phyloP scores from a whole-genome alignment of 2,888 invertebrate species.

The Trissonchulus latispiculum region DNA sequence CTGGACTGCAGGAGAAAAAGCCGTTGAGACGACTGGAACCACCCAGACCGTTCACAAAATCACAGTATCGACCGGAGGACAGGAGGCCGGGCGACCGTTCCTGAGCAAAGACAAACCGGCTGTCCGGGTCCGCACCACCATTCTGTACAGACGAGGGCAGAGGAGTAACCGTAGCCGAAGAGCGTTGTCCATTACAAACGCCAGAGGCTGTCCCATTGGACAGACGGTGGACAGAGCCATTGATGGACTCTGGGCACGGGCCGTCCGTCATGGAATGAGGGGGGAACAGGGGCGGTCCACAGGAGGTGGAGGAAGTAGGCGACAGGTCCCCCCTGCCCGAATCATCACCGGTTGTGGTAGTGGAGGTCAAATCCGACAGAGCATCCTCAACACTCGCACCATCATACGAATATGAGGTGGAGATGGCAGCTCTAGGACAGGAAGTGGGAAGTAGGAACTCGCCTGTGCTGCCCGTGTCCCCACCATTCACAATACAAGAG shows the following conservation, averaged over 20 bases:
- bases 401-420: neutral
- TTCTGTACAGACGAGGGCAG: neutral
- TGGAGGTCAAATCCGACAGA: neutral
- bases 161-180: neutral
- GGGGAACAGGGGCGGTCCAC: neutral
- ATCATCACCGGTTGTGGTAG: neutral
- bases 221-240: neutral
- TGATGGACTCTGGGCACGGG: neutral
- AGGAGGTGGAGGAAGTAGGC: neutral
- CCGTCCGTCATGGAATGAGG: too few relatives aligned
- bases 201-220: too few relatives aligned
- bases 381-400: too few relatives aligned
- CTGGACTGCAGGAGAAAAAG: neutral
- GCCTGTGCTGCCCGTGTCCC: too few relatives aligned
- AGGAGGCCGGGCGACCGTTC: too few relatives aligned
- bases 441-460: too few relatives aligned
- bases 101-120: neutral
- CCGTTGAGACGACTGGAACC: too few relatives aligned
- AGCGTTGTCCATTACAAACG: too few relatives aligned
- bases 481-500: neutral
- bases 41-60: too few relatives aligned
- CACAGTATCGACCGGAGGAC: too few relatives aligned
- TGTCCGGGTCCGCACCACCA: neutral
- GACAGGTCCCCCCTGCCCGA: too few relatives aligned
- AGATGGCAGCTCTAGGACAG: neutral